phyloP scores from a whole-genome alignment of 1,140 invertebrate genomes.

The Drosophila chauvacae region DNA sequence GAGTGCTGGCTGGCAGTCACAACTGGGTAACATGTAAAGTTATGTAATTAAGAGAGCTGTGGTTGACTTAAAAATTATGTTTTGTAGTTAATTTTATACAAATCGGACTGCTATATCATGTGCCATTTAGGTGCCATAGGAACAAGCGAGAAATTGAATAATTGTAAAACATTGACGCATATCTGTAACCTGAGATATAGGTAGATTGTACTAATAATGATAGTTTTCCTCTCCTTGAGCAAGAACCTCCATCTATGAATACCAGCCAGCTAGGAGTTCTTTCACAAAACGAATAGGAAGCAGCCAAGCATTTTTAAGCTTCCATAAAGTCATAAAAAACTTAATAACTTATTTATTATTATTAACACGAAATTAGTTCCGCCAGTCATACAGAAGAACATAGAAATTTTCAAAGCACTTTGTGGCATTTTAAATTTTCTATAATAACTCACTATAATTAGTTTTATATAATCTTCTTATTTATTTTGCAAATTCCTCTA shows the following conservation, averaged over 20 bases:
- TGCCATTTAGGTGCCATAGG: too few relatives aligned
- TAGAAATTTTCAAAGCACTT: not conserved
- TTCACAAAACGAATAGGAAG: too few relatives aligned
- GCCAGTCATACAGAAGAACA: not conserved
- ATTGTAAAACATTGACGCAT: too few relatives aligned
- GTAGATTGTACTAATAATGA: too few relatives aligned
- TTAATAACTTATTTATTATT: not conserved
- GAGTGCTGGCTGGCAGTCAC: conserved; percentile 2
- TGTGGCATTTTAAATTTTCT: too few relatives aligned
- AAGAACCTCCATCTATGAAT: too few relatives aligned
- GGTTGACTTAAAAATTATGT: not conserved
- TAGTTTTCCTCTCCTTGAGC: too few relatives aligned
- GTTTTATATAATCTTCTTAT: not conserved
- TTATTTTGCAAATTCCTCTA: conserved; percentile 16
- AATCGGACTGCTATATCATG: too few relatives aligned
- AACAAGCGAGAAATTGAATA: too few relatives aligned
- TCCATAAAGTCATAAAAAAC: not conserved
- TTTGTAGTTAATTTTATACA: too few relatives aligned
- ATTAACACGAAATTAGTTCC: not conserved
- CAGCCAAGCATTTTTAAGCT: not conserved
- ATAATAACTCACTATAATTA: not conserved
- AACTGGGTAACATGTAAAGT: conserved; percentile 12
- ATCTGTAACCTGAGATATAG: too few relatives aligned
- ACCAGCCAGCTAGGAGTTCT: too few relatives aligned
- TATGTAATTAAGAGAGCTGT: not conserved